These are phyloP conservation scores for Litocranius walleri DNA, from an alignment of 2,113 vertebrate genomes.

Conservation along the genomic window DNA sequence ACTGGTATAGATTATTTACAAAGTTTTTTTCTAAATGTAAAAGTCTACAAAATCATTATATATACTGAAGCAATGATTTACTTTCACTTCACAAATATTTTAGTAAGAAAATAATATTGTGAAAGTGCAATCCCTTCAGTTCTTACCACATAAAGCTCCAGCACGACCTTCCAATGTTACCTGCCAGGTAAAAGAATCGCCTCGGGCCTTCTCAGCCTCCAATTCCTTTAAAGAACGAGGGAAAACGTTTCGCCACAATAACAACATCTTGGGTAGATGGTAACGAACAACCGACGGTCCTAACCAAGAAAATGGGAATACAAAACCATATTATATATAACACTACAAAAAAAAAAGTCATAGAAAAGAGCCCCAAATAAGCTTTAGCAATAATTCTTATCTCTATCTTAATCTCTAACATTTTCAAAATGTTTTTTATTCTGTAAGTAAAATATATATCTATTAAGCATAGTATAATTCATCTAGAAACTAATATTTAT, in stretches of 20 bases:
- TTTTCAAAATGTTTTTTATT: not conserved
- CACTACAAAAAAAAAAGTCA: not conserved
- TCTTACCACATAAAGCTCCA: slow-evolving; percentile 96
- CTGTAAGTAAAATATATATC: not conserved
- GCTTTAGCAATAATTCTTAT: not conserved
- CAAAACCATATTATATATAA: not conserved
- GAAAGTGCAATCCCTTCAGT: not conserved
- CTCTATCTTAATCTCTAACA: not conserved
- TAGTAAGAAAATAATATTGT: not conserved
- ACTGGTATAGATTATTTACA: not conserved
- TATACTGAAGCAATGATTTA: slow-evolving; percentile 25
- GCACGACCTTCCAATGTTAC: slow-evolving; percentile 97
- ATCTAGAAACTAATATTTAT: slow-evolving; percentile 19
- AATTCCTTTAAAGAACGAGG: slow-evolving; percentile 97
- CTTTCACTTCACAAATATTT: not conserved
- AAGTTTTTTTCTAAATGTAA: slow-evolving; percentile 12
- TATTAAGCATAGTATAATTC: not conserved
- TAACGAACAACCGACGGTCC: slow-evolving; percentile 96
- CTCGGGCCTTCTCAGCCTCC: slow-evolving; percentile 96
- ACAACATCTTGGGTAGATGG: slow-evolving; percentile 97
- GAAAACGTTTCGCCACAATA: slow-evolving; percentile 97
- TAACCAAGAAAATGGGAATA: slow-evolving; percentile 59
- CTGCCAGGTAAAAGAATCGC: slow-evolving; percentile 98
- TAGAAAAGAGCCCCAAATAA: not conserved
- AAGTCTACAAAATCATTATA: not conserved